These are phyloP conservation scores for Lycopodina hypogea DNA, from an alignment of 37 sponge, comb jelly and placozoan species.

Conservation along the genomic window DNA sequence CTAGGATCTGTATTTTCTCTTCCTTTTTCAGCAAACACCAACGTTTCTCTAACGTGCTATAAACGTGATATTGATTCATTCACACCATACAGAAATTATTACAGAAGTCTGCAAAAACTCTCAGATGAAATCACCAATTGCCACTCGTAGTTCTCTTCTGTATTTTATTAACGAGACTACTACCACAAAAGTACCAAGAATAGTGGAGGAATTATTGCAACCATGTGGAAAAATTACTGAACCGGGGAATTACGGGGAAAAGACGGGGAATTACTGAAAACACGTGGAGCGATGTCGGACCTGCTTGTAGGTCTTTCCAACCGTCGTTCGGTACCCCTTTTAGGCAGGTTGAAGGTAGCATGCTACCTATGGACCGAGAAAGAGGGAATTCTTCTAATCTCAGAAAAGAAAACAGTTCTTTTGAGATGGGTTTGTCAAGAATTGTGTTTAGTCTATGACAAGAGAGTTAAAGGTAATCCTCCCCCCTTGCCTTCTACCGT, in stretches of 20 bases:
- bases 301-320: slow-evolving; percentile 23
- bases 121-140: too few relatives aligned
- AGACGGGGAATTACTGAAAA: not conserved
- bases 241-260: not conserved
- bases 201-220: too few relatives aligned
- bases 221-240: too few relatives aligned
- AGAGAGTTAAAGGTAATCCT: not conserved
- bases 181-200: too few relatives aligned
- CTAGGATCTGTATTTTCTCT: too few relatives aligned
- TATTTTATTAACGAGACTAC: too few relatives aligned
- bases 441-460: slow-evolving; percentile 18
- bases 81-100: too few relatives aligned
- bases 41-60: too few relatives aligned
- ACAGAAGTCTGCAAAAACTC: too few relatives aligned
- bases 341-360: slow-evolving; percentile 54
- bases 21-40: too few relatives aligned
- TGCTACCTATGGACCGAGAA: slow-evolving; percentile 34
- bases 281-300: not conserved
- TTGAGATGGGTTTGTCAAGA: slow-evolving; percentile 48
- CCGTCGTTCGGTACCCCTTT: not conserved
- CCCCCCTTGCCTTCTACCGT: not conserved
- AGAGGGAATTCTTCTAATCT: not conserved
- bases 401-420: not conserved
- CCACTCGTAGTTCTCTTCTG: too few relatives aligned
- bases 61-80: too few relatives aligned